Evolutionary conservation across 2,113 vertebrate genomes (phyloP).

Genomic region (Stegostoma tigrinum): DNA sequence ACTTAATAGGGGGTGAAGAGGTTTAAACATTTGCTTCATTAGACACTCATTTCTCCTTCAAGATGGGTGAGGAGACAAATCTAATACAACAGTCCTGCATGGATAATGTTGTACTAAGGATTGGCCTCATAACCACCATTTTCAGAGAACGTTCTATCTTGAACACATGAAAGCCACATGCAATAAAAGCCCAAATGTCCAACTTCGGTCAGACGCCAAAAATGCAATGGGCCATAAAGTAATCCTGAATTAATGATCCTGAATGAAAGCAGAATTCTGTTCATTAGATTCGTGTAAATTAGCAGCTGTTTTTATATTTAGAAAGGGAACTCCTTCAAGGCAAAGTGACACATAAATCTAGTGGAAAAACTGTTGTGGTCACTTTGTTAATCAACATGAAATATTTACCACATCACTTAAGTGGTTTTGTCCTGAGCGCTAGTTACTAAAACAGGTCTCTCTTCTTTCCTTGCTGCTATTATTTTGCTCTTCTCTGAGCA

Average conservation of each 20-base stretch:
- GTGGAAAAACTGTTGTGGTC: background rate
- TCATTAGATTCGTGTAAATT: background rate
- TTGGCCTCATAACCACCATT: background rate
- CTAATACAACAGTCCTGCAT: background rate
- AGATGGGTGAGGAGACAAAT: background rate
- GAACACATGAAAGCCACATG: background rate
- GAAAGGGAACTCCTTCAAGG: background rate
- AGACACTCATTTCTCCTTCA: background rate
- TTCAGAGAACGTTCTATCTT: background rate
- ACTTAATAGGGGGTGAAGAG: background rate
- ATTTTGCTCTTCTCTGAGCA: background rate
- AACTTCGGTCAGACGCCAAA: too few relatives aligned
- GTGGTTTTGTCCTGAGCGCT: background rate
- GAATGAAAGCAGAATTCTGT: background rate
- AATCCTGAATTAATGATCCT: background rate
- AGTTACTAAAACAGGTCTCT: background rate
- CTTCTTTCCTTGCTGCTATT: background rate
- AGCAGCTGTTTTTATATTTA: background rate
- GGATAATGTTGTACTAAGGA: background rate
- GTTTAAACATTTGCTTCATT: background rate
- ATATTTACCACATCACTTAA: background rate
- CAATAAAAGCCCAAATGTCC: background rate
- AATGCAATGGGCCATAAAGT: background rate
- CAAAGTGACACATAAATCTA: background rate
- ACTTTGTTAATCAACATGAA: background rate